Conservation (phyloP, 2,797 vertebrate species). For the Orestias chungarensis region DNA sequence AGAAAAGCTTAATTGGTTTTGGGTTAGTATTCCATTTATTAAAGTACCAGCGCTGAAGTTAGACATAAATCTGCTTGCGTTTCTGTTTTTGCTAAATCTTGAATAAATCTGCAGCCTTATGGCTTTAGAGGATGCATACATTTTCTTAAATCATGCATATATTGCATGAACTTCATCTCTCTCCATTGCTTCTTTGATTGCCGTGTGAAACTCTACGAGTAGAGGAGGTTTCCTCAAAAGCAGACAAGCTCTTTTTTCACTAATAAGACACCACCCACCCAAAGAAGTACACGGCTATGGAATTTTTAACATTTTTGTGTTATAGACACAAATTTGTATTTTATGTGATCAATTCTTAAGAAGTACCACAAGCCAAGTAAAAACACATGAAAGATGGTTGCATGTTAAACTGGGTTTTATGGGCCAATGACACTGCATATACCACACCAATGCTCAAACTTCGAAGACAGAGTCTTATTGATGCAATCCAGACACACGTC, state of each 20-base stretch:
- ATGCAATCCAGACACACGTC: too few relatives aligned
- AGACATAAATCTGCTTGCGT: slow-evolving; percentile 41
- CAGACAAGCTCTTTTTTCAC: neutral
- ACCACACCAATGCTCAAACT: too few relatives aligned
- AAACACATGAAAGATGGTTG: neutral
- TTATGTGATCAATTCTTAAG: neutral
- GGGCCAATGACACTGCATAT: too few relatives aligned
- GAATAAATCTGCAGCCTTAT: slow-evolving; percentile 46
- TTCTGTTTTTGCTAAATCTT: slow-evolving; percentile 43
- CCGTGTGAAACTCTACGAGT: neutral
- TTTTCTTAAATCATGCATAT: slow-evolving; percentile 44
- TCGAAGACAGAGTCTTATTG: too few relatives aligned
- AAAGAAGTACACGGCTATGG: neutral
- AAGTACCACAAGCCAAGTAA: neutral
- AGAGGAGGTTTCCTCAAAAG: slow-evolving; percentile 10
- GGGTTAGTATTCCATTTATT: slow-evolving; percentile 65
- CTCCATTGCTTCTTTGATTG: neutral
- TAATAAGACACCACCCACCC: slow-evolving; percentile 4
- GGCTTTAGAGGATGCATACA: slow-evolving; percentile 23
- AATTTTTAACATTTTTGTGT: neutral
- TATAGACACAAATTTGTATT: neutral
- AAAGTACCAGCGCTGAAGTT: slow-evolving; percentile 32
- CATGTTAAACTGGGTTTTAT: too few relatives aligned
- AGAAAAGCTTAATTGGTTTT: slow-evolving; percentile 70
- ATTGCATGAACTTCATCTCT: slow-evolving; percentile 11